These are phyloP conservation scores for Trichacis sp. DNA, from an alignment of 2,888 invertebrate genomes.

Conservation along the genomic window DNA sequence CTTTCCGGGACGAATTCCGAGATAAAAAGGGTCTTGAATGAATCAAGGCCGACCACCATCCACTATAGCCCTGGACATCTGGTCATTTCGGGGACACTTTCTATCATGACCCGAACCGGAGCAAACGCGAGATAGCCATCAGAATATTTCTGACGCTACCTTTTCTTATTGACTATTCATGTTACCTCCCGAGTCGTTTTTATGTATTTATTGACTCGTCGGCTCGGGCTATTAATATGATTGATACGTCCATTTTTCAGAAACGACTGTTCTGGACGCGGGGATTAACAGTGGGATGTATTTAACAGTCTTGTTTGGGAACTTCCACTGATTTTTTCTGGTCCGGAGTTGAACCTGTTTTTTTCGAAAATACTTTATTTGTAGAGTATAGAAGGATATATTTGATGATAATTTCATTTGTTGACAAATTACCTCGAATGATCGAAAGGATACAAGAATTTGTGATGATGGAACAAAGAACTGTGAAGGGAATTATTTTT, in stretches of 20 bases:
- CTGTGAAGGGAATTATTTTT: too few relatives aligned
- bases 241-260: neutral
- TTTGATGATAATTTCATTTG: too few relatives aligned
- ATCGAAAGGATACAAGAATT: too few relatives aligned
- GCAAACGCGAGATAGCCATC: neutral
- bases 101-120: conserved; percentile 2
- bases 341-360: too few relatives aligned
- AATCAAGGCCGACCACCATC: conserved; percentile 59
- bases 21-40: conserved; percentile 68
- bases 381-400: too few relatives aligned
- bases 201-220: neutral
- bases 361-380: too few relatives aligned
- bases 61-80: conserved; percentile 36
- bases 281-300: too few relatives aligned
- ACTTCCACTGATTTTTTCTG: too few relatives aligned
- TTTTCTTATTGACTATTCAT: neutral
- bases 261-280: too few relatives aligned
- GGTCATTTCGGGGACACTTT: conserved; percentile 35
- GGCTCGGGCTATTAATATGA: neutral
- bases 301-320: too few relatives aligned
- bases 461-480: too few relatives aligned
- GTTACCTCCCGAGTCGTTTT: neutral
- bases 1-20: conserved; percentile 69
- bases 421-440: too few relatives aligned
- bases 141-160: neutral